These are phyloP conservation scores for Vulpes ferrilata DNA, from an alignment of 2,113 vertebrate genomes.

Conservation along the genomic window DNA sequence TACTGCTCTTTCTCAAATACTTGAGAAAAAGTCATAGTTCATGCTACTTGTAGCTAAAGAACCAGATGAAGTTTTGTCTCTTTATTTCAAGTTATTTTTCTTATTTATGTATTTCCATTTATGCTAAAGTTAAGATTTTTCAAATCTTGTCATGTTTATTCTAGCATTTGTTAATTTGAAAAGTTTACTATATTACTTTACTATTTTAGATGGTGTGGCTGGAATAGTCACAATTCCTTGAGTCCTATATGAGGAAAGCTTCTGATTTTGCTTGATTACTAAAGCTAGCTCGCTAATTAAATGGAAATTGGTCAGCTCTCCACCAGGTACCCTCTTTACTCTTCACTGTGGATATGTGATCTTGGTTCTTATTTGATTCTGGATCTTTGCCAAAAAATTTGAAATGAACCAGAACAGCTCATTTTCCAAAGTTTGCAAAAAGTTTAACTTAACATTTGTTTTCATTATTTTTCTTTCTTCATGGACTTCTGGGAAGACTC, in stretches of 20 bases:
- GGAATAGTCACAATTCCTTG: background rate
- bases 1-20: constrained; percentile 26
- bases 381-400: constrained; percentile 45
- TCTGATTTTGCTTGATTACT: background rate
- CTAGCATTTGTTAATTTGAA: background rate
- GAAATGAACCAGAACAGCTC: constrained; percentile 62
- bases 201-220: background rate
- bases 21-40: background rate
- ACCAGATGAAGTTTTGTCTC: background rate
- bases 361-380: constrained; percentile 39
- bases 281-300: background rate
- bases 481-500: constrained; percentile 49
- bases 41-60: background rate
- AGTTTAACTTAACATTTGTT: constrained; percentile 64
- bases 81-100: constrained; percentile 4
- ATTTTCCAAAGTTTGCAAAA: constrained; percentile 59
- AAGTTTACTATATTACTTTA: background rate
- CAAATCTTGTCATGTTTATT: background rate
- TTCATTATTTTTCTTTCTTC: constrained; percentile 53
- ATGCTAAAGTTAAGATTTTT: constrained; percentile 14
- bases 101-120: background rate
- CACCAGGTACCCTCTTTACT: background rate
- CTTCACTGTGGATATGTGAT: background rate
- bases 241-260: background rate
- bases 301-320: background rate